Evolutionary conservation across 2,888 invertebrate species (phyloP).

Genomic region (Nomada ruficornis): DNA sequence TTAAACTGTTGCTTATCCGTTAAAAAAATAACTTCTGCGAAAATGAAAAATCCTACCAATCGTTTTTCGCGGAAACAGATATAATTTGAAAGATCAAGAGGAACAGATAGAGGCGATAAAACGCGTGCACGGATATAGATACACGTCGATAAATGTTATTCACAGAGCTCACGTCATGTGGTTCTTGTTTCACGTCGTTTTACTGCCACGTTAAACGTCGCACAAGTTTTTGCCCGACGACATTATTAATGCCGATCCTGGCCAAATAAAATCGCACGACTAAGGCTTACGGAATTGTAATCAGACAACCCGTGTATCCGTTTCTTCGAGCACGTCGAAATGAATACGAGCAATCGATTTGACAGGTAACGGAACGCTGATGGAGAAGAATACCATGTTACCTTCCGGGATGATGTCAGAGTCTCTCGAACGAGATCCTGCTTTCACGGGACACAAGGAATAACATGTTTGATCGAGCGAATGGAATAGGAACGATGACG

Average conservation of each 20-base stretch:
- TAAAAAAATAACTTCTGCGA: too few relatives aligned
- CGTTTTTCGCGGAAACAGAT: not conserved
- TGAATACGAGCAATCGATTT: slow-evolving; percentile 49
- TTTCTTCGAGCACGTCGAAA: not conserved
- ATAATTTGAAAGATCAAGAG: too few relatives aligned
- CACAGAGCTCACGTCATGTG: slow-evolving; percentile 21
- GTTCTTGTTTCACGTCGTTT: slow-evolving; percentile 12
- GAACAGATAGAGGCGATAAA: not conserved
- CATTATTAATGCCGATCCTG: not conserved
- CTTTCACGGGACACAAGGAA: not conserved
- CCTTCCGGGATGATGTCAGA: slow-evolving; percentile 67
- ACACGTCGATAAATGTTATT: slow-evolving; percentile 26
- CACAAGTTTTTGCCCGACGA: not conserved
- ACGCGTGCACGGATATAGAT: not conserved
- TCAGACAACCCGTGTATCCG: not conserved
- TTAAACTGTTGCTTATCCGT: too few relatives aligned
- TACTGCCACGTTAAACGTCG: not conserved
- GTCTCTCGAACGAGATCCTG: slow-evolving; percentile 45
- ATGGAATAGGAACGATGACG: not conserved
- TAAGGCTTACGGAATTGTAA: not conserved
- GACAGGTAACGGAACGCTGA: slow-evolving; percentile 58
- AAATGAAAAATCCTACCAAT: not conserved
- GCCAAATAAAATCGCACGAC: not conserved
- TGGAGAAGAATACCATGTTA: slow-evolving; percentile 45
- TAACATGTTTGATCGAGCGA: not conserved